Conservation (phyloP, 1,140 invertebrate species). For the Mercenaria mercenaria region DNA sequence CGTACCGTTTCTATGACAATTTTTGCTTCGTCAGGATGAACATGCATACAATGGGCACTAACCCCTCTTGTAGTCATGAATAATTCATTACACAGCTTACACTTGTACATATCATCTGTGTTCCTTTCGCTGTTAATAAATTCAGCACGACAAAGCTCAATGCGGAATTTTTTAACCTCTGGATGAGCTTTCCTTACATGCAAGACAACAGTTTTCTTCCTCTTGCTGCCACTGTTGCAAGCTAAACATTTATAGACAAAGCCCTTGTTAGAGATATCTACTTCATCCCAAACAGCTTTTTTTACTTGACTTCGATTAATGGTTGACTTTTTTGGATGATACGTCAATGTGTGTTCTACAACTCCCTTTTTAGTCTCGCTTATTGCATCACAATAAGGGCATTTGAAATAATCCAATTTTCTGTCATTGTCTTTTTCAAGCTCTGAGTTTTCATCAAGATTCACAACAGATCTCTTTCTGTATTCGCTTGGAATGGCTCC, state of each 20-base stretch:
- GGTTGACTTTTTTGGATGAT: neutral
- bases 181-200: neutral
- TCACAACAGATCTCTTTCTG: neutral
- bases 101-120: neutral
- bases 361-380: neutral
- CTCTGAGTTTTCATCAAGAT: neutral
- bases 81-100: neutral
- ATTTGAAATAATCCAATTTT: neutral
- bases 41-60: neutral
- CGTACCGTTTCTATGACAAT: neutral
- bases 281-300: neutral
- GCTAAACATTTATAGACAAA: neutral
- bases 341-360: neutral
- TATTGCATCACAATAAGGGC: neutral
- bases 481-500: constrained; percentile 13
- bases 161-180: neutral
- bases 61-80: neutral
- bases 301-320: neutral
- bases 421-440: neutral
- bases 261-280: neutral
- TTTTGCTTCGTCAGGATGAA: neutral
- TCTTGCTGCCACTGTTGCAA: neutral
- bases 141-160: neutral
- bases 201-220: neutral
- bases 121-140: neutral